These are phyloP conservation scores for Gastrophryne carolinensis DNA, from an alignment of 2,797 vertebrate species.

Conservation along the genomic window DNA sequence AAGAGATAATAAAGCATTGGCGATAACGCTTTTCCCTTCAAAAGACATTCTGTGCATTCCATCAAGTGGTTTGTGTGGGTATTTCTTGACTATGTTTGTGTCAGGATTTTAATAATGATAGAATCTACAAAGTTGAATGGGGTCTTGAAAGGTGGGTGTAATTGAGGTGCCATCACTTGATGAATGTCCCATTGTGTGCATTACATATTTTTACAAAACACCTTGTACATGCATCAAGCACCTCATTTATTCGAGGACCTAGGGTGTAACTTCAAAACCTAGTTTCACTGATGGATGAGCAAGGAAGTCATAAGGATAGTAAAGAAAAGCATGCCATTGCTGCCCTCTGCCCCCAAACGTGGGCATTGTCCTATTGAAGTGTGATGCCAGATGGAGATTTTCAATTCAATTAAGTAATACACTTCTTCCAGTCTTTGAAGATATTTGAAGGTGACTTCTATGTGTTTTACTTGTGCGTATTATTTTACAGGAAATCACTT, in stretches of 20 bases:
- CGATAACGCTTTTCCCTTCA: slow-evolving; percentile 10
- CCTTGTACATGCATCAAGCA: neutral
- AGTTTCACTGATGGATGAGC: too few relatives aligned
- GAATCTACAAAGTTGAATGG: neutral
- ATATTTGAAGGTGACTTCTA: too few relatives aligned
- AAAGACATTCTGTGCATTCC: slow-evolving; percentile 34
- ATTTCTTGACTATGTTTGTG: neutral
- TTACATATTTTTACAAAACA: neutral
- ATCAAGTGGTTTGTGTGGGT: slow-evolving; percentile 8
- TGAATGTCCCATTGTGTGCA: neutral
- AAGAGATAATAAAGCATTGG: slow-evolving; percentile 16
- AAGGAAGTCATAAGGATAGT: too few relatives aligned
- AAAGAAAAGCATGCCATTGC: too few relatives aligned
- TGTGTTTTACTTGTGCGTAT: too few relatives aligned
- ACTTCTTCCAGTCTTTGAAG: too few relatives aligned
- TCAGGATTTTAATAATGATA: slow-evolving; percentile 1
- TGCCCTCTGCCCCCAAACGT: too few relatives aligned
- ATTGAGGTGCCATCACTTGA: neutral
- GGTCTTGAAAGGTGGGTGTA: neutral
- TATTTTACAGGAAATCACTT: too few relatives aligned
- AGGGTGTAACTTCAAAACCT: neutral
- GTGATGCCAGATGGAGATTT: too few relatives aligned
- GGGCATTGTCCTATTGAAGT: too few relatives aligned
- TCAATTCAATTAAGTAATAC: too few relatives aligned
- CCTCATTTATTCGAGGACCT: neutral